Conservation (phyloP, 2,113 vertebrate species). For the Okapia johnstoni region DNA sequence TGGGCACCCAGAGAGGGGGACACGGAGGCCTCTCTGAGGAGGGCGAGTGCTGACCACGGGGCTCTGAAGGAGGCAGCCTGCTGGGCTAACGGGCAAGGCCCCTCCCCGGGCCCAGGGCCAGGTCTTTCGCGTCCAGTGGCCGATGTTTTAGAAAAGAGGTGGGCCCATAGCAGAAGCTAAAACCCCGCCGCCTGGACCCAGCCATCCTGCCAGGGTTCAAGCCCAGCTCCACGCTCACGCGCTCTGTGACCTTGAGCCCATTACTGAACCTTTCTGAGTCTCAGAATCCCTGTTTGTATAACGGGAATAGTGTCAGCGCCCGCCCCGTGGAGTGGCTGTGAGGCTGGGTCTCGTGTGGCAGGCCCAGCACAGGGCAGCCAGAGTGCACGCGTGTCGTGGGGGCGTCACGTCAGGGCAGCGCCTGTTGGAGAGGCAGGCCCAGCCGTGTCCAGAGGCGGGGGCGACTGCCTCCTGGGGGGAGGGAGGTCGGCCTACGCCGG, state of each 20-base stretch:
- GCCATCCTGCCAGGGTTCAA: not conserved
- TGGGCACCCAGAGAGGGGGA: not conserved
- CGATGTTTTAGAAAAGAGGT: not conserved
- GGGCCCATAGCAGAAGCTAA: not conserved
- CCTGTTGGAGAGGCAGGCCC: not conserved
- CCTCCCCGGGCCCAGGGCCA: not conserved
- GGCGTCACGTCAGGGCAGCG: fast-evolving
- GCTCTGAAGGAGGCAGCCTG: not conserved
- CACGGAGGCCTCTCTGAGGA: not conserved
- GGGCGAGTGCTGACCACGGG: not conserved
- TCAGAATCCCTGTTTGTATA: not conserved
- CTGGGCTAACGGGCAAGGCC: not conserved
- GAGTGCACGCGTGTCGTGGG: not conserved
- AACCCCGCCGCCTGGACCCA: not conserved
- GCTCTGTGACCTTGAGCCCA: not conserved
- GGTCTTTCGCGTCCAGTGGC: not conserved
- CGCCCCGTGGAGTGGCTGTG: not conserved
- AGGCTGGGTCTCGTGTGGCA: fast-evolving
- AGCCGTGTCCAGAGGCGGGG: not conserved
- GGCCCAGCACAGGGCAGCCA: not conserved
- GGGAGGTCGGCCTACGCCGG: fast-evolving
- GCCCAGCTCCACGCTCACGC: fast-evolving
- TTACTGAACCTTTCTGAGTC: not conserved
- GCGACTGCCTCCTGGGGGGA: too few species aligned
- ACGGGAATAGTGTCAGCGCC: not conserved